Percentiles rank a stretch among this genome's conserved stretches.
Conservation (phyloP, 2,113 vertebrate genomes). For the Trichomycterus rosablanca region DNA sequence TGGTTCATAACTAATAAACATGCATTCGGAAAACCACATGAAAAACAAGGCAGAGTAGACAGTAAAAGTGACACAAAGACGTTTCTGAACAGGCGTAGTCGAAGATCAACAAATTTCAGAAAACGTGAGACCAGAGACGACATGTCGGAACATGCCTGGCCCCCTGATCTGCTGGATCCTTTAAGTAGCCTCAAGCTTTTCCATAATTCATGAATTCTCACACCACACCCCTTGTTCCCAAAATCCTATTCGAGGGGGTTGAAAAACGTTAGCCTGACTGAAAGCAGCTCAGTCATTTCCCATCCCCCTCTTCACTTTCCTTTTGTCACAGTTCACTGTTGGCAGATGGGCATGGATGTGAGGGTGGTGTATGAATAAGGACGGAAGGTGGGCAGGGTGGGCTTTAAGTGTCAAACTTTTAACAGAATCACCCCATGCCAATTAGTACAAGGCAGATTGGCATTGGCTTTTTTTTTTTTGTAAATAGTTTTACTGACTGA, state of each 20-base stretch:
- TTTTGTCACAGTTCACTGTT: constrained; percentile 26
- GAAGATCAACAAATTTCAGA: neutral
- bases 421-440: constrained; percentile 5
- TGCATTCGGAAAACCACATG: too few relatives aligned
- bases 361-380: neutral
- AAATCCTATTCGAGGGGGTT: constrained; percentile 33
- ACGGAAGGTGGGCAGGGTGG: neutral
- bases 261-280: constrained; percentile 29
- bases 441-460: too few relatives aligned
- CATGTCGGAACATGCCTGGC: constrained; percentile 8
- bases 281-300: constrained; percentile 3
- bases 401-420: constrained; percentile 34
- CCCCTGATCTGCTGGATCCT: neutral
- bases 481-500: too few relatives aligned
- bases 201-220: constrained; percentile 26
- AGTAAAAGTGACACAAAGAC: too few relatives aligned
- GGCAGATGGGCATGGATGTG: constrained; percentile 15
- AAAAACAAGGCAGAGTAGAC: too few relatives aligned
- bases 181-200: neutral
- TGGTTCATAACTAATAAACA: too few relatives aligned
- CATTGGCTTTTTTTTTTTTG: neutral
- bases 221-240: constrained; percentile 7
- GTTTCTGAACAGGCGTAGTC: neutral
- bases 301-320: constrained; percentile 8
- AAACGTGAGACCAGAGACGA: neutral